These are phyloP conservation scores for Ameiurus melas DNA, from an alignment of 2,113 vertebrate genomes.

Conservation along the genomic window DNA sequence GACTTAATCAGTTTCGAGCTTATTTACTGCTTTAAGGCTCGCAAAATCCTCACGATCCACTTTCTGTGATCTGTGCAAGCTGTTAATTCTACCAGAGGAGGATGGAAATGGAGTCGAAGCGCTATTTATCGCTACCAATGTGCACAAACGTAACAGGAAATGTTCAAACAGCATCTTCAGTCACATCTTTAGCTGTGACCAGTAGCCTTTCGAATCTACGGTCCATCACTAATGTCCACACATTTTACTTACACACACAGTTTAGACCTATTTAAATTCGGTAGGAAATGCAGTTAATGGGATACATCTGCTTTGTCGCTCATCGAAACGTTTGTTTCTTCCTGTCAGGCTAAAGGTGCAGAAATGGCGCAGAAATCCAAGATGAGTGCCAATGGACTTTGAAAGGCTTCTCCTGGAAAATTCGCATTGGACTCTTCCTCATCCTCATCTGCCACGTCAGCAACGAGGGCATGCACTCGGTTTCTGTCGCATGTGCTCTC, in stretches of 20 bases:
- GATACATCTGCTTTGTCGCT: not conserved
- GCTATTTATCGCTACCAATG: not conserved
- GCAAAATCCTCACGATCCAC: not conserved
- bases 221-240: not conserved
- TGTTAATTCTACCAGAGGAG: not conserved
- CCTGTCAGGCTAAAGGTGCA: conserved; percentile 70
- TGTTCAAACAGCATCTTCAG: not conserved
- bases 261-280: not conserved
- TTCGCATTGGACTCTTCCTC: not conserved
- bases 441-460: not conserved
- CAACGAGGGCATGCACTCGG: not conserved
- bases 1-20: not conserved
- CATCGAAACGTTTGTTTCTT: conserved; percentile 6
- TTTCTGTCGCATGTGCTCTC: not conserved
- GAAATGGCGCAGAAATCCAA: conserved; percentile 73
- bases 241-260: not conserved
- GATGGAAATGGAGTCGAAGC: no score
- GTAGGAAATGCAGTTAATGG: not conserved
- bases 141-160: not conserved
- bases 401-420: conserved; percentile 37
- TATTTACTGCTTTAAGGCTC: not conserved
- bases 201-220: no score
- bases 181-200: not conserved
- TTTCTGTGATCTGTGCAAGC: not conserved
- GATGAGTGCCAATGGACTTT: conserved; percentile 74